Percentiles rank a stretch among this genome's conserved stretches.
Conservation (phyloP, 2,888 invertebrate genomes). For the Syrista parreyssii region DNA sequence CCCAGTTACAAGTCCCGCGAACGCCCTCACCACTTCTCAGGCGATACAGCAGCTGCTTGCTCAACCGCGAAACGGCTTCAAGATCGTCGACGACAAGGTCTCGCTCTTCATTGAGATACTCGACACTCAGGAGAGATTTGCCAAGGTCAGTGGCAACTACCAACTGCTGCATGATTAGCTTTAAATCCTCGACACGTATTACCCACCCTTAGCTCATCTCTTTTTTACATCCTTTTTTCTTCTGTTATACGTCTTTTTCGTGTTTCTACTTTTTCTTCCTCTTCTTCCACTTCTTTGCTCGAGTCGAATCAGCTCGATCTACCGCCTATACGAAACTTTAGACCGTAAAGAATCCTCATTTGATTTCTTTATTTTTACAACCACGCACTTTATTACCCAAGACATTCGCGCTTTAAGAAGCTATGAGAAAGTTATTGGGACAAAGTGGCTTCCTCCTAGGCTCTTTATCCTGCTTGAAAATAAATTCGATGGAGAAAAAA, state of each 20-base stretch:
- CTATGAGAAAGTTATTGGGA: not conserved
- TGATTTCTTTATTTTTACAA: not conserved
- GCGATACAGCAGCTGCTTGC: slow-evolving; percentile 77
- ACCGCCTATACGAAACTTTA: not conserved
- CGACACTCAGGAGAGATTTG: slow-evolving; percentile 84
- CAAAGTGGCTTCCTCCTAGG: not conserved
- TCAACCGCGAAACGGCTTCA: slow-evolving; percentile 80
- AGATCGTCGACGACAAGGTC: slow-evolving; percentile 82
- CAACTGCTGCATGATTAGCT: slow-evolving; percentile 22
- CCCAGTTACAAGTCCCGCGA: slow-evolving; percentile 58
- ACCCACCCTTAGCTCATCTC: not conserved
- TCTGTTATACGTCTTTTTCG: not conserved
- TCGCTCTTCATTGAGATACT: slow-evolving; percentile 84
- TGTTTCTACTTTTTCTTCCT: not conserved
- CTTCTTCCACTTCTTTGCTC: not conserved
- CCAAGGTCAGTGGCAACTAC: slow-evolving; percentile 73
- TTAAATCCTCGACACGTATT: not conserved
- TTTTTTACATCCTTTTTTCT: not conserved
- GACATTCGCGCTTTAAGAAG: not conserved
- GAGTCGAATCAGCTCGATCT: not conserved
- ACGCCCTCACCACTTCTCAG: slow-evolving; percentile 71
- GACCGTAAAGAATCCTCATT: not conserved
- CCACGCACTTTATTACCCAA: not conserved
- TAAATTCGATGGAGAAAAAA: not conserved
- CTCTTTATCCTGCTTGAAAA: not conserved